Conservation (phyloP, 2,888 invertebrate species). For the Aphidius colemani region DNA sequence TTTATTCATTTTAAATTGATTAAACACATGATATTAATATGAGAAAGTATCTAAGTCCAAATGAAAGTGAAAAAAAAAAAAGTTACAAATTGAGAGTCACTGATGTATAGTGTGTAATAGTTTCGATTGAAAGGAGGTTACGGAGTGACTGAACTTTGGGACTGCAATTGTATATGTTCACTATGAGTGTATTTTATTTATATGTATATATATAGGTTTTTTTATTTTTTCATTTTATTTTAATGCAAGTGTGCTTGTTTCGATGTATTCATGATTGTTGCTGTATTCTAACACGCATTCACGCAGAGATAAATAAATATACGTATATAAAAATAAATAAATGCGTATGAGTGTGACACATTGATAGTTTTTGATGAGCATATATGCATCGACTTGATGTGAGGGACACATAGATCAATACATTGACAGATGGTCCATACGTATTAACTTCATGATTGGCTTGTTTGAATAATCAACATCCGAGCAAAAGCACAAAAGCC, state of each 20-base stretch:
- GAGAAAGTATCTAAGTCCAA: constrained; percentile 17
- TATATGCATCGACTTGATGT: too few relatives aligned
- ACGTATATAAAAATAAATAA: too few relatives aligned
- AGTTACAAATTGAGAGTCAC: constrained; percentile 49
- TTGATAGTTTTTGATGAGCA: too few relatives aligned
- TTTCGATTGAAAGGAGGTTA: constrained; percentile 61
- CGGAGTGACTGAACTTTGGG: constrained; percentile 59
- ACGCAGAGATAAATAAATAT: background rate
- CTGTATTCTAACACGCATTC: background rate
- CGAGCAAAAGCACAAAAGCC: background rate
- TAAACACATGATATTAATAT: constrained; percentile 1
- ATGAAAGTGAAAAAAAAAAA: constrained; percentile 32
- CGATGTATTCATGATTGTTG: constrained; percentile 9
- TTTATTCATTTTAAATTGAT: background rate
- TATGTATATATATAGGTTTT: constrained; percentile 29
- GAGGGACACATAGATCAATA: too few relatives aligned
- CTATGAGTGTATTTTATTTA: constrained; percentile 40
- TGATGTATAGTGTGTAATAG: constrained; percentile 57
- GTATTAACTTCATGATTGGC: too few relatives aligned
- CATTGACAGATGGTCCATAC: too few relatives aligned
- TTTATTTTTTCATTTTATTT: too few relatives aligned
- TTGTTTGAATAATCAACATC: constrained; percentile 7
- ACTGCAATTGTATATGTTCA: constrained; percentile 36
- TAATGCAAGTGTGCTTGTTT: constrained; percentile 1
- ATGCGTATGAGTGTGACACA: too few relatives aligned